phyloP scores from a whole-genome alignment of 1,140 invertebrate genomes.

The Drosophila guanche region DNA sequence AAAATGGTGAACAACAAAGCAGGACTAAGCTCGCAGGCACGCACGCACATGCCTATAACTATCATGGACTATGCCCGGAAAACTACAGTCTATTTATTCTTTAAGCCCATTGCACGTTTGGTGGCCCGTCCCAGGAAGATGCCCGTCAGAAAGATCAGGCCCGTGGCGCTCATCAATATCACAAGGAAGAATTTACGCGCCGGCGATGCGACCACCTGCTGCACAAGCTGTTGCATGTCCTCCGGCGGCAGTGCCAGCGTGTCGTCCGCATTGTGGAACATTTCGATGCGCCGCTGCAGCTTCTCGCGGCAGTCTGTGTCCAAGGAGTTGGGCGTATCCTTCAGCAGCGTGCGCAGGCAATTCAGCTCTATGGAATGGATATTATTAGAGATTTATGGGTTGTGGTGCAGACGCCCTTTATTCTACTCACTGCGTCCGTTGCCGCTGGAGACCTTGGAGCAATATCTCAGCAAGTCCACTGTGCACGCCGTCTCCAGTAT shows the following conservation, averaged over 20 bases:
- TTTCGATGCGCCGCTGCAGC: conserved; percentile 91
- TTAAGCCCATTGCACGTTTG: conserved; percentile 88
- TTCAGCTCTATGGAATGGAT: conserved; percentile 88
- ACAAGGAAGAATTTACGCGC: conserved; percentile 91
- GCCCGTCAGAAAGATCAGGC: conserved; percentile 91
- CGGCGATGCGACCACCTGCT: conserved; percentile 88
- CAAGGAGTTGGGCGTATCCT: conserved; percentile 88
- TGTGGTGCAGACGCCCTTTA: too few relatives aligned
- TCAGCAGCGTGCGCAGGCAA: conserved; percentile 90
- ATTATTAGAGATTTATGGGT: neutral
- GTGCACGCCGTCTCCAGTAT: conserved; percentile 90
- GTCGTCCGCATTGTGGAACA: conserved; percentile 94
- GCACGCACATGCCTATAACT: conserved; percentile 37
- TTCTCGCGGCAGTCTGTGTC: conserved; percentile 91
- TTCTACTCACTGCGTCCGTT: conserved; percentile 90
- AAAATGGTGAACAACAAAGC: conserved; percentile 47
- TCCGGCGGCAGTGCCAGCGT: conserved; percentile 86
- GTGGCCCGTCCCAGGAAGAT: conserved; percentile 92
- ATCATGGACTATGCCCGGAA: conserved; percentile 54
- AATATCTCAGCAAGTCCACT: conserved; percentile 92
- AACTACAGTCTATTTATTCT: conserved; percentile 84
- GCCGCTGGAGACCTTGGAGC: conserved; percentile 91
- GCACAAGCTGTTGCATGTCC: conserved; percentile 89
- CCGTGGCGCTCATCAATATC: conserved; percentile 88
- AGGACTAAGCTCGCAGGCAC: conserved; percentile 41